Percentiles rank a stretch among this genome's conserved stretches.
phyloP scores from a whole-genome alignment of 2,888 invertebrate species.

The Hirtodrosophila alboralis region DNA sequence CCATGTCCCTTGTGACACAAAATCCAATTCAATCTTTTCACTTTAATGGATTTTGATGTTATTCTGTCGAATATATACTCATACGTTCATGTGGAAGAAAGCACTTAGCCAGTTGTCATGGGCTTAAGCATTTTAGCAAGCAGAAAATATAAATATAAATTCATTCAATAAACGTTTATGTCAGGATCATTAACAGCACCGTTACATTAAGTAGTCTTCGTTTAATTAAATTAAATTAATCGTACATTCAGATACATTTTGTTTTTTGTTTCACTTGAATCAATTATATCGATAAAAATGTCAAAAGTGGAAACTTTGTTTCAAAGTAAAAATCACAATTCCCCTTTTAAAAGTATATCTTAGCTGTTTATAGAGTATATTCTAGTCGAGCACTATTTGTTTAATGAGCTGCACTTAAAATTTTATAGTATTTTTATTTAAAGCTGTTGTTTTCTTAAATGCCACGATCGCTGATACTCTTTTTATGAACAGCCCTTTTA shows the following conservation, averaged over 20 bases:
- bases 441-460: no score
- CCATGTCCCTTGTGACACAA: conserved; percentile 50
- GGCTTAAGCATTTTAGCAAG: conserved; percentile 2
- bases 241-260: conserved; percentile 35
- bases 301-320: no score
- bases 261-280: conserved; percentile 25
- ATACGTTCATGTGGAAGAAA: conserved; percentile 2
- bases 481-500: no score
- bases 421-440: no score
- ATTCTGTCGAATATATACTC: conserved; percentile 18
- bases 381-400: no score
- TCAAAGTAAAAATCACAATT: no score
- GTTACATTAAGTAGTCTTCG: conserved; percentile 57
- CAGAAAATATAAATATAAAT: conserved; percentile 49
- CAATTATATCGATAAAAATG: conserved; percentile 11
- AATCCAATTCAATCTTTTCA: conserved; percentile 76
- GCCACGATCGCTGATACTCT: no score
- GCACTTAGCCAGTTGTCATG: conserved; percentile 39
- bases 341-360: no score
- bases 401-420: no score
- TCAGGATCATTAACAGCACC: conserved; percentile 64
- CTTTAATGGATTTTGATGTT: conserved; percentile 69
- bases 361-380: no score
- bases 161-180: conserved; percentile 61
- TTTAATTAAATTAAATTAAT: conserved; percentile 62